Evolutionary conservation across 2,113 vertebrate genomes (phyloP), one percentile per base, ranked within the genome.

Genomic region (Hypocryptadius cinnamomeus): DNA sequence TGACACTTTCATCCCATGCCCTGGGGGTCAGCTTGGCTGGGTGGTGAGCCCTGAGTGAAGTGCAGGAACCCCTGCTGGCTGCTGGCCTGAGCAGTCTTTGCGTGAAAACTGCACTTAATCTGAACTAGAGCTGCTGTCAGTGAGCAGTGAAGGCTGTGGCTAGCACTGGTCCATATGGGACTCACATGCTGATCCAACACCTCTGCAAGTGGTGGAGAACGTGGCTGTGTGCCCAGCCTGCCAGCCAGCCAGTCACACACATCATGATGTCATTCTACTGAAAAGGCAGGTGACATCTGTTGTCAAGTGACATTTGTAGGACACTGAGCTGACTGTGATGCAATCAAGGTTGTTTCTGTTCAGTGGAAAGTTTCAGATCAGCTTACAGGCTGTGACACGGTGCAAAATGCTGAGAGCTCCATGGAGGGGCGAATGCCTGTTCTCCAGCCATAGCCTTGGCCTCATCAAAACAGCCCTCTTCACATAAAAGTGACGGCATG

Each of bases 331-430:
- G 90, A 20, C 77, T 69, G 91, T 98, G 98, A 98, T 98, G 98
- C 97, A 98, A 98, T 89, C 85, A 37, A 69, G 91, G 92, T 90
- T 91, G 90, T 92, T 97, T 93, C 96, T 97, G 95, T 89, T 93
- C 86, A 92, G 70, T 98, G 97, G 97, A 98, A 98, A 98, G 96
- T 96, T 89, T 79, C 11, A 53, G 94, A 95, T 98, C 97, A 19
- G 68, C 90, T 98, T 98, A 97, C 98, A 96, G 95, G 71, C 89
- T 77, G 68, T 92, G 94, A 95, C 93, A 89, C 94, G 39, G 28
- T 27, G 72, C 2, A 9, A 80, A 93, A 91, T 76, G 74, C 72
- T 94, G 77, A 30, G 81, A 90, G 90, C 92, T 84, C 57, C 47
- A 11, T 57, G 82, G 74, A 92, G 73, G 48, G 57, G 40, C 0